Evolutionary conservation across 2,888 invertebrate species (phyloP), one percentile per base, ranked within the genome.

Genomic region (Synergus gifuensis): DNA sequence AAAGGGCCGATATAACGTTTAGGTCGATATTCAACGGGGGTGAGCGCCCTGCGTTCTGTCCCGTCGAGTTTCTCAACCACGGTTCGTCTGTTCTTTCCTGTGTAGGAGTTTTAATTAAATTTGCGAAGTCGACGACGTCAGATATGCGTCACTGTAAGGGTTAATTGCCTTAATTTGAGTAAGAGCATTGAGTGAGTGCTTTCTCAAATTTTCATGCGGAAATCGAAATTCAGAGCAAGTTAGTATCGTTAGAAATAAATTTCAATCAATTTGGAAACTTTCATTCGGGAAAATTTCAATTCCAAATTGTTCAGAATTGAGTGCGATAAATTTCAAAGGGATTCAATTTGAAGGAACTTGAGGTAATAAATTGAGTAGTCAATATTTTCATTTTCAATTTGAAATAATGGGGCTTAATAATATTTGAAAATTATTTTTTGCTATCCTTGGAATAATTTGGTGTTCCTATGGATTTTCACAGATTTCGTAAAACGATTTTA

Each of bases 1-100:
- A 18, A 66, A 42, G 42, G 12, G 66, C 4, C 4, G 16, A 66
- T 66, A 66, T 66, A 66, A 62, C 42, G 58, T 78, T 76, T 78
- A 85, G 89, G 86, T 90, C 90, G 89, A 90, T 90, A 90, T 88
- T 88, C 81, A 81, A 81, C 77, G 85, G 86, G 87, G 90, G 89
- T 89, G 86, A 88, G 87, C 86, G 89, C 84, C 88, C 89, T 89
- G 83, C 80, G 82, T 44, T 44, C 66, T 16, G 9, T 42, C 64
- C 40, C 18, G 40, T 40, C 44, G 66, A 66, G 66, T 66, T 42
- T 66, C 66, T 66, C 66, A 66, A 66, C 66, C 12, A 42, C 42
- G 66, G 1, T 4, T 66, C 44, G 9, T 58, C 58, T 58, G 66
- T 66, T 44, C 18, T 66, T 66, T 66, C 66, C 9, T 42, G 66